Evolutionary conservation across 2,888 invertebrate species (phyloP), one percentile per base, ranked within the genome.

Genomic region (Drosophila siamana): DNA sequence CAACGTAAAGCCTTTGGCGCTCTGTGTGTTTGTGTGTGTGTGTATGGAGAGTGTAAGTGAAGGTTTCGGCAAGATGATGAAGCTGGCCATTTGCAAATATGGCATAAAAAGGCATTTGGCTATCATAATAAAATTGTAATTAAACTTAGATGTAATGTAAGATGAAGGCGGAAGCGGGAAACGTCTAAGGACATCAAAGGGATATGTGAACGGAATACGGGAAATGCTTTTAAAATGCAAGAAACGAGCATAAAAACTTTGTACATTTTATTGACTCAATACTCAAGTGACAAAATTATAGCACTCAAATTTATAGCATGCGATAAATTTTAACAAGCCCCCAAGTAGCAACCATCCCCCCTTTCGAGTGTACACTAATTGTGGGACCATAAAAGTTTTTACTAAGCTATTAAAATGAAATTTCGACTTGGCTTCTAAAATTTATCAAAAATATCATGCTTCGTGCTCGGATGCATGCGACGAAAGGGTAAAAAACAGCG

Each of bases 101-200:
- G 81, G 75, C 74, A 81, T 79, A 63, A 81, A 82, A 82, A 69
- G 24, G 62, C 80, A 78, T 78, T 80, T 80, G 68, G 59, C 74
- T 74, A 68, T 83, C 74, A 80, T 84, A 82, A 84, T 83, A 82
- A 82, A 82, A 81, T 65, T 81, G 84, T 75, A 84, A 82, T 82
- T 82, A 84, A 84, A 82, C 66, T 84, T 79, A 79, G 79, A 84
- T 71, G 68, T 54, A 50, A 47, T 57, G 56, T 54, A 64, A 59
- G 70, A 4, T 7, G 47, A 16, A 28, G 28, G 4, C 28, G 19
- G 19, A 19, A n/a, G n/a, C 30, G 11, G 30, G 30, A 4, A 9
- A 41, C 15, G 22, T 13, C 65, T 55, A 76, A 60, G 52, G 59
- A 66, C 56, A 61, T 61, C 46, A 50, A 55, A 74, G 13, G 54